Percentiles rank a stretch among this genome's conserved stretches.
Conservation (phyloP, 1,140 invertebrate species). For the Berghia stephanieae region DNA sequence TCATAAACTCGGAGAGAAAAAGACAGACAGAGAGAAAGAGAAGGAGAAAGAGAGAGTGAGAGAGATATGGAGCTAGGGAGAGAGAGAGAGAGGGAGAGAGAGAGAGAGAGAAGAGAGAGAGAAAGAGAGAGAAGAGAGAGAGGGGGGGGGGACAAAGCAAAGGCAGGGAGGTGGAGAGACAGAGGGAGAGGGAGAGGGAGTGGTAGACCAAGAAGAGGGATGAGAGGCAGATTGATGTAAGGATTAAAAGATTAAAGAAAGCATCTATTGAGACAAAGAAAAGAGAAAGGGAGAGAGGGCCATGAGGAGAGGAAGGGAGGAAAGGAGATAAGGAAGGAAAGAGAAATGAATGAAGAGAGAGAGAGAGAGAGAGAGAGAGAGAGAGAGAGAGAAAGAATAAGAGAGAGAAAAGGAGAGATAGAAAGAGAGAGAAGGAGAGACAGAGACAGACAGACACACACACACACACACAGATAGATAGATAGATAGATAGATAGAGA, state of each 20-base stretch:
- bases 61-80: too few relatives aligned
- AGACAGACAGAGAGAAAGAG: too few relatives aligned
- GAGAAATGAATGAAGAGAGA: background rate
- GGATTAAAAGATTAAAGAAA: background rate
- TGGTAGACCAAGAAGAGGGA: background rate
- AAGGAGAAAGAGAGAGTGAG: too few relatives aligned
- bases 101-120: background rate
- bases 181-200: background rate
- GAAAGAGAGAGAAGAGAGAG: background rate
- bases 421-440: too few relatives aligned
- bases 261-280: background rate
- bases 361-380: background rate
- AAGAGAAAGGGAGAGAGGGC: background rate
- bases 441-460: too few relatives aligned
- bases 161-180: conserved; percentile 2
- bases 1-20: background rate
- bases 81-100: background rate
- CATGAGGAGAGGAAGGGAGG: background rate
- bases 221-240: background rate
- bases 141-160: background rate
- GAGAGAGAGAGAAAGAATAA: background rate
- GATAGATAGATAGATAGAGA: too few relatives aligned
- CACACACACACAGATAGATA: too few relatives aligned
- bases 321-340: background rate
- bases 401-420: background rate